Evolutionary conservation across 1,140 invertebrate species (phyloP).

Genomic region (Drosophila subobscura): DNA sequence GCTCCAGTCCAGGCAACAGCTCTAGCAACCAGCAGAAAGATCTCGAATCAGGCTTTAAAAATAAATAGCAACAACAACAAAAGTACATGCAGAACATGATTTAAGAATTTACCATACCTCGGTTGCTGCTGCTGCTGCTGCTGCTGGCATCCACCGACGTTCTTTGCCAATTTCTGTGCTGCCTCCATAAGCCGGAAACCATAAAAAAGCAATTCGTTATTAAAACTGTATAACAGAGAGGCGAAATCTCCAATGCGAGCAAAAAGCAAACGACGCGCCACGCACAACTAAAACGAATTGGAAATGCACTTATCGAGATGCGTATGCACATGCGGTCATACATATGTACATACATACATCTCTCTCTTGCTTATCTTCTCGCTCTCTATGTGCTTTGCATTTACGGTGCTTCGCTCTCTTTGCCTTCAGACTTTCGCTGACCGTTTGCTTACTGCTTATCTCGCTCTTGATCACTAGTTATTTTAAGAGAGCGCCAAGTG

Average conservation of each 20-base stretch:
- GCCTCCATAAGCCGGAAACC: slow-evolving; percentile 75
- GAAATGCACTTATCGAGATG: slow-evolving; percentile 11
- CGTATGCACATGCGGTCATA: no score
- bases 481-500: no score
- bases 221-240: slow-evolving; percentile 70
- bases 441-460: no score
- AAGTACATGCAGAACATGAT: slow-evolving; percentile 57
- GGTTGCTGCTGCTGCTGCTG: slow-evolving; percentile 21
- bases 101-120: slow-evolving; percentile 54
- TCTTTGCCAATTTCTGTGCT: slow-evolving; percentile 70
- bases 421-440: no score
- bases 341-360: no score
- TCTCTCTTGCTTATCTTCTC: no score
- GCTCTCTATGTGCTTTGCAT: no score
- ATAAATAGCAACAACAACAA: slow-evolving; percentile 24
- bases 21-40: slow-evolving; percentile 3
- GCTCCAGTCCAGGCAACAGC: slow-evolving; percentile 5
- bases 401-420: no score
- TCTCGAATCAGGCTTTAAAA: slow-evolving; percentile 40
- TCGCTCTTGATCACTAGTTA: no score
- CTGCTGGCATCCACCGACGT: slow-evolving; percentile 37
- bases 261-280: slow-evolving; percentile 21
- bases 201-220: slow-evolving; percentile 81
- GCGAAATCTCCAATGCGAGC: slow-evolving; percentile 33
- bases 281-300: slow-evolving; percentile 2